Evolutionary conservation across 2,797 vertebrate species (phyloP), one percentile per base, ranked within the genome.

Genomic region (Sandelia bainsii): DNA sequence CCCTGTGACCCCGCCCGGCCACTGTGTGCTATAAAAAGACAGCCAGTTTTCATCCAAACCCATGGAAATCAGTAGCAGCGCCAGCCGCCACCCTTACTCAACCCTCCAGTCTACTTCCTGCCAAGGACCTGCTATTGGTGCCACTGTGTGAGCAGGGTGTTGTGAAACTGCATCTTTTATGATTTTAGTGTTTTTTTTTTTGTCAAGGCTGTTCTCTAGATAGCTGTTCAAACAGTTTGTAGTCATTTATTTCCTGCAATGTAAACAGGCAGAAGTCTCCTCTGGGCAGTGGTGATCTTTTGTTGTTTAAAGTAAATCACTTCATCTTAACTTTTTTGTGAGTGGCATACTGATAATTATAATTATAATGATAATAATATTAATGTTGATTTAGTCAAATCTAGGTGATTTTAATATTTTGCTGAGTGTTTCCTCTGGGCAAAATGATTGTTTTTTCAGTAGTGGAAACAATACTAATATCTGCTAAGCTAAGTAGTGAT

Each of bases 21-120:
- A 62, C 83, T 67, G 82, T 67, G 82, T 56, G 80, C 89, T 93
- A 93, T 90, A 92, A 92, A 93, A 93, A 93, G 91, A 68, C 54
- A 42, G 66, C 63, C 61, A 73, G 64, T 90, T 91, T 90, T 90
- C 82, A 75, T 87, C 92, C 85, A 90, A 91, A 92, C 83, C 85
- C 84, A 89, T 79, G 79, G 88, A 91, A 91, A 91, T 87, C 82
- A 87, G 81, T 76, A 76, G 84, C 83, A 88, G 75, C 53, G 71
- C 89, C 89, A 89, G 85, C 85, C 86, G 45, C 84, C 84, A 84
- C 84, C 86, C 85, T 82, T 52, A 69, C 77, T 89, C 85, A 85
- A 91, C 81, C 86, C 77, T 88, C 65, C 70, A 67, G 77, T 84
- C 66, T 65, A 70, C 73, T 82, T 91, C 76, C 85, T 83, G 84